Conservation (phyloP, 2,113 vertebrate genomes). For the Haemorhous mexicanus region DNA sequence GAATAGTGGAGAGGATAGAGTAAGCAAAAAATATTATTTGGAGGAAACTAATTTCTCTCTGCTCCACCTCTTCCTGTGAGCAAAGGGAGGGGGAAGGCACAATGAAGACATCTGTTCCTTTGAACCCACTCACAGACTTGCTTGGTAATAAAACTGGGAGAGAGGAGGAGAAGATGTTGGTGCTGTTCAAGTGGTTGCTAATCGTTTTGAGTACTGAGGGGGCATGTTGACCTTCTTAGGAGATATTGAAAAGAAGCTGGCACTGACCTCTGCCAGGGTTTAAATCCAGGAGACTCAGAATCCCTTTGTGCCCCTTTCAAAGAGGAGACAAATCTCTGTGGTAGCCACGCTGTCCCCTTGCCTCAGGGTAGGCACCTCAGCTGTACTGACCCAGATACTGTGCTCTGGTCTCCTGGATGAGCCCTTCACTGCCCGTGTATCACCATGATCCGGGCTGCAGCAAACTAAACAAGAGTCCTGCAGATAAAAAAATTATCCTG, state of each 20-base stretch:
- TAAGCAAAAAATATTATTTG: neutral
- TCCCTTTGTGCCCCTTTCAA: slow-evolving; percentile 28
- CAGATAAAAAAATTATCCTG: neutral
- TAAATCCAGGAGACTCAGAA: slow-evolving; percentile 7
- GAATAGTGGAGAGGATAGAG: neutral
- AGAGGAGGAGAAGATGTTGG: neutral
- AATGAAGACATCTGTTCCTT: slow-evolving; percentile 64
- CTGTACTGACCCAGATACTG: neutral
- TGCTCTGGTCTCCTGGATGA: neutral
- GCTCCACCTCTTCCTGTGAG: slow-evolving; percentile 33
- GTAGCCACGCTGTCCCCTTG: neutral
- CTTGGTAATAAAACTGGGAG: neutral
- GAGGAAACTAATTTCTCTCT: slow-evolving; percentile 14
- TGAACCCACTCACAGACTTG: slow-evolving; percentile 26
- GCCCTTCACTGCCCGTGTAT: neutral
- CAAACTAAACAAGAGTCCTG: neutral
- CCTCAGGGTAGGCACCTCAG: neutral
- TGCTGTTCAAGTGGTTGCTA: slow-evolving; percentile 9
- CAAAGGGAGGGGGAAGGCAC: neutral
- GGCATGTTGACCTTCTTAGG: slow-evolving; percentile 17
- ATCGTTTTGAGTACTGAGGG: neutral
- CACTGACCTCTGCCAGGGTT: slow-evolving; percentile 41
- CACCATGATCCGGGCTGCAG: neutral
- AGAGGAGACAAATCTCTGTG: slow-evolving; percentile 9
- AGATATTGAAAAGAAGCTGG: slow-evolving; percentile 43